Evolutionary conservation across 2,888 invertebrate genomes (phyloP).

Genomic region (Glomeris marginata): DNA sequence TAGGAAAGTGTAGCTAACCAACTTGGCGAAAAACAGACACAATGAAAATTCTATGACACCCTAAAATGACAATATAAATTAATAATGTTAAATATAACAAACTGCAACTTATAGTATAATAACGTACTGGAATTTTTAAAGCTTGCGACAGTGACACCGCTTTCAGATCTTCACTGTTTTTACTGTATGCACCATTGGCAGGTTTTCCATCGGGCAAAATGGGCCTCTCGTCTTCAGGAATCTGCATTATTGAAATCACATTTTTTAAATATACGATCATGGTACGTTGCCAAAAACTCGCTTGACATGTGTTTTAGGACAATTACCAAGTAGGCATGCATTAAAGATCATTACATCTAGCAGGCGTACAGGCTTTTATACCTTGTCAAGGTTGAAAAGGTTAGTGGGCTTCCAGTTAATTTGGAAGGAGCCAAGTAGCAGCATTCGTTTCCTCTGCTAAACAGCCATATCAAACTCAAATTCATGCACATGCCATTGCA

Average conservation of each 20-base stretch:
- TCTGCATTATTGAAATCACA: constrained; percentile 8
- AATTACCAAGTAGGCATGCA: too few relatives aligned
- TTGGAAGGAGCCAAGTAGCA: too few relatives aligned
- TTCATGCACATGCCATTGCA: too few relatives aligned
- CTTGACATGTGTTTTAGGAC: too few relatives aligned
- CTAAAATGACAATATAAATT: constrained; percentile 23
- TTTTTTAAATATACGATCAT: too few relatives aligned
- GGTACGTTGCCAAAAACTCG: too few relatives aligned
- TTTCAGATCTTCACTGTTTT: constrained; percentile 22
- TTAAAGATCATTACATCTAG: too few relatives aligned
- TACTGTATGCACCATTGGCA: constrained; percentile 2
- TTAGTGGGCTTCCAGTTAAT: too few relatives aligned
- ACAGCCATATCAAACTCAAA: too few relatives aligned
- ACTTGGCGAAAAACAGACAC: constrained; percentile 86
- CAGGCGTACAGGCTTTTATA: too few relatives aligned
- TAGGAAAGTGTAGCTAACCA: constrained; percentile 92
- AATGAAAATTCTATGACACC: constrained; percentile 87
- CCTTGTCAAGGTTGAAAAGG: too few relatives aligned
- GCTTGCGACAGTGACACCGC: constrained; percentile 66
- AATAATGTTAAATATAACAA: not conserved
- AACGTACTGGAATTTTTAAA: constrained; percentile 53
- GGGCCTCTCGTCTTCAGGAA: constrained; percentile 23
- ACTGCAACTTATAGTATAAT: not conserved
- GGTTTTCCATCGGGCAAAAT: constrained; percentile 20
- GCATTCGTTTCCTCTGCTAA: too few relatives aligned